Evolutionary conservation across 2,113 vertebrate genomes (phyloP).

Genomic region (Indicator maculatus): DNA sequence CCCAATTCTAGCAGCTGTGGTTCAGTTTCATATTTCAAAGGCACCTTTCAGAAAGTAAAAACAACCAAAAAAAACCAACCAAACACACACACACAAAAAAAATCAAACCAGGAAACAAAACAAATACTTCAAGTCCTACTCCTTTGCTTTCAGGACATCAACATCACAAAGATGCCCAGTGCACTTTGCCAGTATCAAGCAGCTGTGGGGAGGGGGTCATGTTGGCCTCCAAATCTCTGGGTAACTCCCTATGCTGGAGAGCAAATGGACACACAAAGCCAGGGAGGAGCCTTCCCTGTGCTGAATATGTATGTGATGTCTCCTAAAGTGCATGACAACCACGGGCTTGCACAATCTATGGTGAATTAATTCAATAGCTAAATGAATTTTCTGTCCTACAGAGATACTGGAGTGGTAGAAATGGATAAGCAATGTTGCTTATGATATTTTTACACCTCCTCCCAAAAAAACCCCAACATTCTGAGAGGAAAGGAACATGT

Average conservation of each 20-base stretch:
- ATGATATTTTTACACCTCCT: conserved; percentile 3
- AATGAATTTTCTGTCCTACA: conserved; percentile 36
- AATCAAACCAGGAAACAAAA: not conserved
- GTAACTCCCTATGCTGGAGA: not conserved
- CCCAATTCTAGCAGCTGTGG: not conserved
- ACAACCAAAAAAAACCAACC: too few relatives aligned
- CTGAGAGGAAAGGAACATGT: conserved; percentile 41
- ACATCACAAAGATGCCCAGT: accelerated
- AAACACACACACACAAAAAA: not conserved
- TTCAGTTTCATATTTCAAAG: not conserved
- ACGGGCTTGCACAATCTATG: not conserved
- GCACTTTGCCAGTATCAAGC: not conserved
- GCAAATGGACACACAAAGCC: not conserved
- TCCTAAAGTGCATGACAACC: not conserved
- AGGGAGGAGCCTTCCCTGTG: not conserved
- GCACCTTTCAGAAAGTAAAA: not conserved
- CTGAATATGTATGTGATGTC: not conserved
- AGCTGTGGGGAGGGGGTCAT: not conserved
- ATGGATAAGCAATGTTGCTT: conserved; percentile 2
- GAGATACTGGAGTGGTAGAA: conserved; percentile 8
- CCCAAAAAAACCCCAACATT: not conserved
- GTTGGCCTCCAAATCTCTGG: not conserved
- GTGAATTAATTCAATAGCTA: conserved; percentile 45
- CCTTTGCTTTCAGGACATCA: not conserved
- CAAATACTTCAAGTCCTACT: not conserved